Base-by-base conservation (phyloP, 2,113 vertebrate genomes). In the Antennarius striatus region DNA sequence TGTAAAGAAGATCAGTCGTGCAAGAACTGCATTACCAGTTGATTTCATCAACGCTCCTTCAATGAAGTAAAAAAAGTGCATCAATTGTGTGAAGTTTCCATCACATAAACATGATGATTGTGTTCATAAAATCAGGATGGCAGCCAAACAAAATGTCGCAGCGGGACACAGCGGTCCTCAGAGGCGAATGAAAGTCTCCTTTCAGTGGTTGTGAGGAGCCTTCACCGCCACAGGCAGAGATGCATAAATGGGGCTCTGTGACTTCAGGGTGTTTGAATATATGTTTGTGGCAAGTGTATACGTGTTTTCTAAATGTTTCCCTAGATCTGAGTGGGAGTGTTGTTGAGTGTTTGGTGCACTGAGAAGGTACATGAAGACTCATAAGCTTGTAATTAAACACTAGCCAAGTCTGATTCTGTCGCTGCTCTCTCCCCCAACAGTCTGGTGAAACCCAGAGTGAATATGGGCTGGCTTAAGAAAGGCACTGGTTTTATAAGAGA, bases 181-280 rank as follows among this genome's bases (percentile, higher is more conserved):
- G 65, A 75, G 17, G 32, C 7, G 39, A 68, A 86, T 90, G 77
- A 90, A 91, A 82, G 89, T 82, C 66, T 36, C 80, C 88, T 83
- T 91, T 89, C 81, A 90, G 79, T 45, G 47, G 56, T 60, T 57
- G 79, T 61, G 57, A 59, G 56, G 51, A 80, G 59, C 54, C 55
- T 53, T 55, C n/a, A 55, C 70, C 77, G 51, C 56, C 3, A 68
- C 3, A n/a, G 58, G 63, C 15, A 47, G 29, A 59, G 40, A 52
- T 54, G 1, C 64, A 76, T 91, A 84, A 93, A 90, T 86, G 83
- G 72, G n/a, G 54, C 77, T 83, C 71, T 89, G 75, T 89, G 73
- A 45, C 47, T 52, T 11, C 65, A 53, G 14, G 68, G 32, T 39
- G 10, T 63, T 14, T 48, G n/a, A 67, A 63, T 63, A 51, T 86